A percentile compares a stretch with the other conserved stretches of the same genome.
Conservation (phyloP, 2,888 invertebrate genomes). For the Deilephila elpenor region DNA sequence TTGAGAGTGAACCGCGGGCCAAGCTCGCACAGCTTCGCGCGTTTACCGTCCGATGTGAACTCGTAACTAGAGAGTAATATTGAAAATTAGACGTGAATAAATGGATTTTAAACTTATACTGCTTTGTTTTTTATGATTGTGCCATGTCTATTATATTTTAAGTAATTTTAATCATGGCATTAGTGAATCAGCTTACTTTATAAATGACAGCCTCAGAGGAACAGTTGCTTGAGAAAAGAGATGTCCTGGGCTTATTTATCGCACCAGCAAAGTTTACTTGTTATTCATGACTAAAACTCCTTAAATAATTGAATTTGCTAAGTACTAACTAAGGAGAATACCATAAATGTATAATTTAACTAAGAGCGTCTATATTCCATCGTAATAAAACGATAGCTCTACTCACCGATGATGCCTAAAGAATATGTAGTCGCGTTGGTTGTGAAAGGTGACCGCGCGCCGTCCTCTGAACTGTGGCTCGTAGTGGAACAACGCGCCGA, state of each 20-base stretch:
- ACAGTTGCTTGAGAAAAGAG: no score
- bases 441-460: slow-evolving; percentile 98
- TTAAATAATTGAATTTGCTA: no score
- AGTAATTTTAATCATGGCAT: neutral
- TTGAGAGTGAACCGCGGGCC: slow-evolving; percentile 98
- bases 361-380: no score
- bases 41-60: slow-evolving; percentile 91
- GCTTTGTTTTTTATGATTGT: no score
- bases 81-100: neutral
- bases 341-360: no score
- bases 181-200: no score
- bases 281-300: no score
- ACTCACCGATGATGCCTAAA: slow-evolving; percentile 96
- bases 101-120: slow-evolving; percentile 3
- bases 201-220: no score
- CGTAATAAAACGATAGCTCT: neutral
- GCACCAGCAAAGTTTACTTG: no score
- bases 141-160: neutral
- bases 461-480: slow-evolving; percentile 97
- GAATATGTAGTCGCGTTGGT: slow-evolving; percentile 99
- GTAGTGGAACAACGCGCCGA: slow-evolving; percentile 97
- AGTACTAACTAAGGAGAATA: no score
- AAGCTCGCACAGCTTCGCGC: slow-evolving; percentile 93
- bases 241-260: no score
- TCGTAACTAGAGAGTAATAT: slow-evolving; percentile 87